Conservation (phyloP, 2,113 vertebrate genomes). For the Myrmecophaga tridactyla region DNA sequence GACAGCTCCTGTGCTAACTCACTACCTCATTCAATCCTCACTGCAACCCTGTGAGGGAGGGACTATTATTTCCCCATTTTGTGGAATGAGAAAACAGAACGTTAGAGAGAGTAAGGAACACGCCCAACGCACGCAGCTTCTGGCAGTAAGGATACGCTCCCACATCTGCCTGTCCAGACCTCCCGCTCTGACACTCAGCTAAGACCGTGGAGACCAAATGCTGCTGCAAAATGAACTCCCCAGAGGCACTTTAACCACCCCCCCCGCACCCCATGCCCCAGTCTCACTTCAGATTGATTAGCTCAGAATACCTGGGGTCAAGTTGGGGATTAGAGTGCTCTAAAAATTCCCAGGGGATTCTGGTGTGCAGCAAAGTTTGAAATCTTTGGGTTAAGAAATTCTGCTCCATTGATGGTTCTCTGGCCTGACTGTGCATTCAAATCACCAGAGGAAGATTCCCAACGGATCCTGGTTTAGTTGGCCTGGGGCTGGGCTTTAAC, state of each 20-base stretch:
- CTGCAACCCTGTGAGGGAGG: too few species aligned
- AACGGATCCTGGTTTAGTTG: background rate
- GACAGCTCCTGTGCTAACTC: background rate
- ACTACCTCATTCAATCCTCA: background rate
- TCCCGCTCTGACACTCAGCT: background rate
- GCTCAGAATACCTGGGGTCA: too few species aligned
- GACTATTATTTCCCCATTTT: background rate
- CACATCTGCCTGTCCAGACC: background rate
- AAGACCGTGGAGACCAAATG: background rate
- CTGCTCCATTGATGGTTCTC: background rate
- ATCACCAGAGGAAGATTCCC: background rate
- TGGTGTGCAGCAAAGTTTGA: background rate
- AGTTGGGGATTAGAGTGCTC: background rate
- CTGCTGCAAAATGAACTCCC: slow-evolving; percentile 47
- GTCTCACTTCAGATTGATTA: background rate
- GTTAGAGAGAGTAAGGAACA: background rate
- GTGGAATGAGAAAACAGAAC: background rate
- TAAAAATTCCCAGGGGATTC: background rate
- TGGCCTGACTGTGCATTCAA: background rate
- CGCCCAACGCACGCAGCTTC: too few species aligned
- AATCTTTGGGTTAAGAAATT: background rate
- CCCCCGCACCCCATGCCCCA: too few species aligned
- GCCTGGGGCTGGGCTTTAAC: background rate
- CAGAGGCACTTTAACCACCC: background rate
- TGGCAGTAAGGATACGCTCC: background rate